These are phyloP conservation scores for Sinocyclocheilus anshuiensis DNA, from an alignment of 2,113 vertebrate species.

Conservation along the genomic window DNA sequence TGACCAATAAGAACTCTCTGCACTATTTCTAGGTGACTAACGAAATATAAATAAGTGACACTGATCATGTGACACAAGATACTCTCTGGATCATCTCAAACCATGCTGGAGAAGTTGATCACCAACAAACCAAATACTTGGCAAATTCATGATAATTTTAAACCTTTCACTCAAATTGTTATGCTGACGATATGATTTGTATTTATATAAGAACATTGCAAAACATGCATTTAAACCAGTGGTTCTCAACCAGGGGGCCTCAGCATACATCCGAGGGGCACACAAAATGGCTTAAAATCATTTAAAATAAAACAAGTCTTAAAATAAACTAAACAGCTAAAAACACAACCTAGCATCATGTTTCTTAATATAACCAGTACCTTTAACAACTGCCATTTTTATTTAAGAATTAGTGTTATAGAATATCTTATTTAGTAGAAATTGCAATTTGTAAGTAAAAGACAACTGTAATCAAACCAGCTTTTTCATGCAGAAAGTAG, in stretches of 20 bases:
- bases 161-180: not conserved
- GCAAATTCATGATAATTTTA: not conserved
- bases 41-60: not conserved
- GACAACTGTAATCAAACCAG: not conserved
- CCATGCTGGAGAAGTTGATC: not conserved
- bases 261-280: not conserved
- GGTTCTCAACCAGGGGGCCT: not conserved
- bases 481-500: not conserved
- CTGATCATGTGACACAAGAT: not conserved
- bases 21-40: not conserved
- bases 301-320: not conserved
- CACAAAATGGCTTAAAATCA: not conserved
- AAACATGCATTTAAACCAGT: not conserved
- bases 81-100: not conserved
- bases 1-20: not conserved
- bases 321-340: not conserved
- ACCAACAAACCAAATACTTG: not conserved
- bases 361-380: not conserved
- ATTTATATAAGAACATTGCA: not conserved
- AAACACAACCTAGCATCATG: not conserved
- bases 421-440: not conserved
- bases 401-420: not conserved
- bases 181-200: not conserved
- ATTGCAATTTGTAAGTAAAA: not conserved
- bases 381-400: not conserved